Conservation (phyloP, 2,888 invertebrate species). For the Acanthococcus lagerstroemiae region DNA sequence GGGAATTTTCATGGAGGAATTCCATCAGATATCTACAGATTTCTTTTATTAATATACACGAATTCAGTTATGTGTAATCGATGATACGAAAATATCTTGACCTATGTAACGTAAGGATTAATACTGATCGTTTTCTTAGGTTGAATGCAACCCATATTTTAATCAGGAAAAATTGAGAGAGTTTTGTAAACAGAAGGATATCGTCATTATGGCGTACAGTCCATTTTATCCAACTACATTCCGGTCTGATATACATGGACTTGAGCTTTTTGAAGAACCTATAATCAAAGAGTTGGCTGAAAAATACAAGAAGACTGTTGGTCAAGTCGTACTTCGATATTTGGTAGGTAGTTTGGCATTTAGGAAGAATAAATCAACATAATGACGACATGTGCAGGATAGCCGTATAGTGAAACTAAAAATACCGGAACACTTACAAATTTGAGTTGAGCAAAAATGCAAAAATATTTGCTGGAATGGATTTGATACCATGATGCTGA, state of each 20-base stretch:
- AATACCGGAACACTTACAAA: no score
- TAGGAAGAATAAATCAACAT: no score
- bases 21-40: not conserved
- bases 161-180: constrained; percentile 58
- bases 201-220: constrained; percentile 69
- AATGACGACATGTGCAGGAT: not conserved
- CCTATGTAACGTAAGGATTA: not conserved
- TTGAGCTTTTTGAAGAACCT: constrained; percentile 60
- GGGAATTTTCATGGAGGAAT: not conserved
- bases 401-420: not conserved
- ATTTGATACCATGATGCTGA: no score
- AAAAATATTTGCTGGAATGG: no score
- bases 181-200: constrained; percentile 55
- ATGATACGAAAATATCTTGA: no score
- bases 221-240: constrained; percentile 67
- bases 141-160: constrained; percentile 73
- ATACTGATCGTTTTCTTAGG: constrained; percentile 44
- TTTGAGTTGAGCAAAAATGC: no score
- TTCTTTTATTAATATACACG: not conserved
- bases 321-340: constrained; percentile 59
- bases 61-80: no score
- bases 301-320: constrained; percentile 55
- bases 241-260: constrained; percentile 59
- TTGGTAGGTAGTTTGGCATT: constrained; percentile 44
- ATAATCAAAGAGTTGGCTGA: constrained; percentile 53